Evolutionary conservation across 2,888 invertebrate genomes (phyloP), one percentile per base, ranked within the genome.

Genomic region (Arrhopalites spinosus): DNA sequence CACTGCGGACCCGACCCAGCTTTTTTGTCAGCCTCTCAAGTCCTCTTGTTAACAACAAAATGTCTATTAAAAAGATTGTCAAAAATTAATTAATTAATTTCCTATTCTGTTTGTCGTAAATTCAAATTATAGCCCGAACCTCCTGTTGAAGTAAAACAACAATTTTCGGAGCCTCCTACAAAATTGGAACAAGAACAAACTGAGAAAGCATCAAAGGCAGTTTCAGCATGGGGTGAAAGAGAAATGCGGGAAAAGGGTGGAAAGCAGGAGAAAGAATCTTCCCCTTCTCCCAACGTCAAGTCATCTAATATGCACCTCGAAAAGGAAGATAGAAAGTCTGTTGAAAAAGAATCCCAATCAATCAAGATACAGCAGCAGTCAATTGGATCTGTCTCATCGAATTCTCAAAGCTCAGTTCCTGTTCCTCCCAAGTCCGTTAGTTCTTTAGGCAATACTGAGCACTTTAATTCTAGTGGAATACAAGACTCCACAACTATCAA

Each of bases 201-300:
- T 15, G 71, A 72, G n/a, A 72, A 50, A 56, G 23, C n/a, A 8
- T 8, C 20, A n/a, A 23, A 8, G 23, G 53, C 8, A 20, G 15
- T 8, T n/a, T 8, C 36, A n/a, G 20, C 56, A 0, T 74, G 75
- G 74, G 73, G 73, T 69, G 79, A 80, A n/a, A 36, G 71, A 27
- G 76, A 76, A n/a, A n/a, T n/a, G 23, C 70, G 73, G 11, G 78
- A 78, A 1, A 69, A 68, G 47, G 23, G 45, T 1, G 76, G 75
- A 56, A 43, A 69, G 0, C 75, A 75, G n/a, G 77, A 77, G 30
- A 73, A 78, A 47, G 76, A 78, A n/a, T 11, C 64, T n/a, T 47
- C 66, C 8, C 74, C 74, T 64, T 59, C 63, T 17, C 47, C n/a
- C 13, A 36, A 20, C 25, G 30, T 43, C 15, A 43, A 27, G n/a